A percentile compares a stretch with the other conserved stretches of the same genome.
These are phyloP conservation scores for Chrysopa pallens DNA, from an alignment of 1,140 invertebrate species.

Conservation along the genomic window DNA sequence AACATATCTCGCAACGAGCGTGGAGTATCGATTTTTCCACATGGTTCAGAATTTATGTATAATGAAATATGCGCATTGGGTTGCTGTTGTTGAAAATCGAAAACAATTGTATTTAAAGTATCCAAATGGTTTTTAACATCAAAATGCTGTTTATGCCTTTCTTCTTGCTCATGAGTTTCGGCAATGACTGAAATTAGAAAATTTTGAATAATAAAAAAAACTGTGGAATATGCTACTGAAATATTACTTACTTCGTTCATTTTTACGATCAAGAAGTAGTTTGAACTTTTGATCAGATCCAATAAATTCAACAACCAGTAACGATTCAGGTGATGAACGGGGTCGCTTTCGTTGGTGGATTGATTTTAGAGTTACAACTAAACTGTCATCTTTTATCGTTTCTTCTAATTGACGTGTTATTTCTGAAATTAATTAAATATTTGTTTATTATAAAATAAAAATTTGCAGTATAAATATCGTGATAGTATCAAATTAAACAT, in stretches of 20 bases:
- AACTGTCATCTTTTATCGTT: conserved; percentile 34
- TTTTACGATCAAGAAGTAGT: conserved; percentile 40
- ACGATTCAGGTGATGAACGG: conserved; percentile 31
- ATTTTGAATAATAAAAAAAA: neutral
- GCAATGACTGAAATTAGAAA: conserved; percentile 31
- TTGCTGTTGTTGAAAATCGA: conserved; percentile 31
- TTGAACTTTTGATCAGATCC: conserved; percentile 40
- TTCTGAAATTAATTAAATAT: conserved; percentile 23
- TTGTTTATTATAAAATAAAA: no score
- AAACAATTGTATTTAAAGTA: conserved; percentile 28
- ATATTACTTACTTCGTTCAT: conserved; percentile 33
- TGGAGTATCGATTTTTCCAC: conserved; percentile 29
- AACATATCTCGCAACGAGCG: conserved; percentile 29
- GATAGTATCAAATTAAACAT: no score
- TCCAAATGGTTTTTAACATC: conserved; percentile 30
- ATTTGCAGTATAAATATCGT: no score
- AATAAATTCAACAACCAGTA: conserved; percentile 44
- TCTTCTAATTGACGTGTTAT: conserved; percentile 33
- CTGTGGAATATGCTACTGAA: neutral
- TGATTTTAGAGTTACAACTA: conserved; percentile 39
- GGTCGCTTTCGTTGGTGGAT: conserved; percentile 33
- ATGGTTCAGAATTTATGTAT: conserved; percentile 35
- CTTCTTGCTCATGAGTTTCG: conserved; percentile 31
- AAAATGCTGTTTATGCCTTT: conserved; percentile 26
- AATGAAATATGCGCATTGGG: conserved; percentile 29